Conservation (phyloP, 2,113 vertebrate species). For the Clarias magur region DNA sequence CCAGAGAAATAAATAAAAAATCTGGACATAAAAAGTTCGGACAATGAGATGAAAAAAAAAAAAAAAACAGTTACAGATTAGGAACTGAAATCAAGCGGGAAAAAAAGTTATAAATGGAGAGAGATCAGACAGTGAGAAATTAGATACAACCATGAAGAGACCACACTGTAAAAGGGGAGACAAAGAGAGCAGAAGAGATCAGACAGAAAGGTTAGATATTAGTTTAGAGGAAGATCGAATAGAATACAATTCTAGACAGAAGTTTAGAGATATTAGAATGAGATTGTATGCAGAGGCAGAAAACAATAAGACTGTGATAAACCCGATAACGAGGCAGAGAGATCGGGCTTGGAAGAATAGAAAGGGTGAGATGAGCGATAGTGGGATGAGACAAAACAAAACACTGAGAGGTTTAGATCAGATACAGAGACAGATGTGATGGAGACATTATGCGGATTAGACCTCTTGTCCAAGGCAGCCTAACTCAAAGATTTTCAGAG, state of each 20-base stretch:
- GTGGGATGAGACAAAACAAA: background rate
- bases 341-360: background rate
- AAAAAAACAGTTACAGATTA: background rate
- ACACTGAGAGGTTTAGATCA: background rate
- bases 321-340: background rate
- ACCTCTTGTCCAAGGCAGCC: conserved; percentile 4
- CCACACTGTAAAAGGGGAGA: background rate
- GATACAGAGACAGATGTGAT: background rate
- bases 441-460: background rate
- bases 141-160: background rate
- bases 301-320: background rate
- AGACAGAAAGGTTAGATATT: background rate
- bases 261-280: too few relatives aligned
- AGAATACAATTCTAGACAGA: too few relatives aligned
- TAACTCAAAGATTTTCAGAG: background rate
- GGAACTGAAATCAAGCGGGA: background rate
- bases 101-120: background rate
- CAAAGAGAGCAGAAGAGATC: background rate
- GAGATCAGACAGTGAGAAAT: background rate
- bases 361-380: background rate
- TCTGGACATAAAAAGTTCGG: background rate
- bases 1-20: background rate
- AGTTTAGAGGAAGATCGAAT: too few relatives aligned
- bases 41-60: background rate
- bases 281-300: background rate